Base-by-base conservation (phyloP, 2,113 vertebrate genomes). In the Cebus imitator region DNA sequence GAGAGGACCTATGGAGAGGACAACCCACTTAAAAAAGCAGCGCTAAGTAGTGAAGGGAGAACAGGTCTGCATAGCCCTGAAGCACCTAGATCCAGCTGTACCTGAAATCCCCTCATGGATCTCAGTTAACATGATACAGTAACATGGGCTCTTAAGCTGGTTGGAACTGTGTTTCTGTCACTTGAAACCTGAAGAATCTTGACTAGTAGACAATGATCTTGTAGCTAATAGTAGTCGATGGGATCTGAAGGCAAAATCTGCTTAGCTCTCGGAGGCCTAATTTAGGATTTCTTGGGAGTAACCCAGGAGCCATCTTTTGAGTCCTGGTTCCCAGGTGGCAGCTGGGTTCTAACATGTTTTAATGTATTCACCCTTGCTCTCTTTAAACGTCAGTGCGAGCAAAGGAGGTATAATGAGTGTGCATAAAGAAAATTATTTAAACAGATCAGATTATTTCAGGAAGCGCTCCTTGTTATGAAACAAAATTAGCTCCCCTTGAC, bases 341-440 rank as follows among this genome's bases (percentile, higher is more conserved):
- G 75, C 17, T 80, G 55, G 79, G 73, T 48, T 76, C 45, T 50
- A 18, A 32, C 17, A 14, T 21, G 40, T 92, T 87, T 76, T 75
- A 66, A 64, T 5, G 8, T 50, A 30, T 40, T 40, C 30, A 72
- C 32, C 57, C 40, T 81, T 50, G 78, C 23, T 87, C 84, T 90
- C 57, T 17, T 80, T 93, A 37, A 75, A 35, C 7, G 72, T n/a
- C 45, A 30, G 30, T 18, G 48, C 8, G 9, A 30, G 12, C 21
- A 76, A 18, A 58, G 17, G 48, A 64, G 23, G 9, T 50, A 30
- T 8, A 21, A 16, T 16, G 76, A n/a, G 5, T 21, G 35, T 72
- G 90, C 96, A 27, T 61, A 81, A 80, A 83, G 37, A 64, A 79
- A 84, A 76, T 85, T 23, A 52, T 57, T 92, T 76, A 83, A 87